These are phyloP conservation scores for Acanthoscelides obtectus DNA, from an alignment of 2,888 invertebrate genomes.

Conservation along the genomic window DNA sequence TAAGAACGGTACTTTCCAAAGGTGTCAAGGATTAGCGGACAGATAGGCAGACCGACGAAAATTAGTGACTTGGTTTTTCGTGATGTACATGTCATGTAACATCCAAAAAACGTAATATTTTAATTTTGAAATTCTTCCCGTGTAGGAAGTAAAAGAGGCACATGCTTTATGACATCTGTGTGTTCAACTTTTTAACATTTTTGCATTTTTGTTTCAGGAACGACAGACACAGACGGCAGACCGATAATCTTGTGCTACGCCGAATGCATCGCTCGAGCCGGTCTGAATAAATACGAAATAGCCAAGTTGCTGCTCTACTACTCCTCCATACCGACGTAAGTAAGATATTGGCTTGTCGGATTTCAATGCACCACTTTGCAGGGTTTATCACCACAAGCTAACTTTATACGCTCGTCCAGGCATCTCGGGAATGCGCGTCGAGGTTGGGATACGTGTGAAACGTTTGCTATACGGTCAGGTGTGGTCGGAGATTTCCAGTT, in stretches of 20 bases:
- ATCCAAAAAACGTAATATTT: too few species aligned
- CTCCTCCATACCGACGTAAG: constrained; percentile 66
- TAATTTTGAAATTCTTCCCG: too few species aligned
- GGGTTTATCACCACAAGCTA: background rate
- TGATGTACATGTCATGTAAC: too few species aligned
- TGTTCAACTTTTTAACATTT: too few species aligned
- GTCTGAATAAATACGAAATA: constrained; percentile 62
- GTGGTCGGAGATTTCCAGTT: background rate
- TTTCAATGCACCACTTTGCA: background rate
- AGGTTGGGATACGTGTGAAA: background rate
- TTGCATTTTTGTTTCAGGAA: constrained; percentile 50
- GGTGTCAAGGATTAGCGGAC: too few species aligned
- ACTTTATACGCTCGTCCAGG: background rate
- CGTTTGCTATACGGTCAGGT: background rate
- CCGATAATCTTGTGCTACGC: constrained; percentile 64
- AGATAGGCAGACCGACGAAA: too few species aligned
- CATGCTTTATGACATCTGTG: too few species aligned
- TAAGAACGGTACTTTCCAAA: too few species aligned
- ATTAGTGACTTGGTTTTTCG: too few species aligned
- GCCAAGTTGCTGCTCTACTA: constrained; percentile 69
- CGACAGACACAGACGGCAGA: constrained; percentile 59
- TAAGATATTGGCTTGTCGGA: constrained; percentile 9
- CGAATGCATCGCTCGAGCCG: constrained; percentile 54
- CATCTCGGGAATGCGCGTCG: background rate
- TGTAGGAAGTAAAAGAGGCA: too few species aligned